Evolutionary conservation across 2,888 invertebrate genomes (phyloP).

Genomic region (Cremastobaeus sp.): DNA sequence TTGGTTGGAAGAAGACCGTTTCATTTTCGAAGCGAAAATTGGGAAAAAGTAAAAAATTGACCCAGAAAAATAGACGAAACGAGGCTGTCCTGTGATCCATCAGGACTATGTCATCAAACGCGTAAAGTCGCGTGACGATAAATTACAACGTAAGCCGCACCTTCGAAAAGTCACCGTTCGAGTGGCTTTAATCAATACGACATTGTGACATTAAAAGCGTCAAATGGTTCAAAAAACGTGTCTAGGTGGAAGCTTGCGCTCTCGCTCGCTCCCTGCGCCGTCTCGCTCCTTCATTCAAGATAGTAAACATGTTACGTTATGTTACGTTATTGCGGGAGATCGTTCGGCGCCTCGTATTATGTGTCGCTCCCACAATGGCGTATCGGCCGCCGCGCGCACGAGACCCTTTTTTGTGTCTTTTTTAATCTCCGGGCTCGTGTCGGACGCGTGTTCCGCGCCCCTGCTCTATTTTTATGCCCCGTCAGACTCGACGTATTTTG

Average conservation of each 20-base stretch:
- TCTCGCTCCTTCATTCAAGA: too few species aligned
- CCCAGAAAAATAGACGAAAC: too few species aligned
- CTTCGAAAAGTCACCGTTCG: constrained; percentile 15
- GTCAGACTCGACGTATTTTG: constrained; percentile 45
- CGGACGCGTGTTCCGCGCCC: constrained; percentile 48
- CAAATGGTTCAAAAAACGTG: constrained; percentile 11
- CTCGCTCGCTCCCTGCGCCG: not conserved
- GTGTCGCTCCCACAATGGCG: constrained; percentile 27
- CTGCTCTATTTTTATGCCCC: constrained; percentile 45
- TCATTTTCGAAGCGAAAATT: too few species aligned
- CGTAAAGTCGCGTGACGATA: constrained; percentile 4
- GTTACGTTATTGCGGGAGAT: constrained; percentile 27
- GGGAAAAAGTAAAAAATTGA: too few species aligned
- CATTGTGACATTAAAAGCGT: constrained; percentile 8
- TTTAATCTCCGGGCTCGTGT: constrained; percentile 52
- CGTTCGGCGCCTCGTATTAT: constrained; percentile 9
- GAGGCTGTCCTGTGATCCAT: too few species aligned
- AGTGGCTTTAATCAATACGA: constrained; percentile 34
- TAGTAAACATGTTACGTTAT: constrained; percentile 23
- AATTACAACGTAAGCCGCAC: constrained; percentile 20
- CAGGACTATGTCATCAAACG: too few species aligned
- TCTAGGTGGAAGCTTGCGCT: constrained; percentile 11
- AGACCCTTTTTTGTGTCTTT: constrained; percentile 41
- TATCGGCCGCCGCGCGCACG: constrained; percentile 7
- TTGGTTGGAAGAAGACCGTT: too few species aligned